Conservation (phyloP, 2,888 invertebrate species). For the Hypsopygia costalis region DNA sequence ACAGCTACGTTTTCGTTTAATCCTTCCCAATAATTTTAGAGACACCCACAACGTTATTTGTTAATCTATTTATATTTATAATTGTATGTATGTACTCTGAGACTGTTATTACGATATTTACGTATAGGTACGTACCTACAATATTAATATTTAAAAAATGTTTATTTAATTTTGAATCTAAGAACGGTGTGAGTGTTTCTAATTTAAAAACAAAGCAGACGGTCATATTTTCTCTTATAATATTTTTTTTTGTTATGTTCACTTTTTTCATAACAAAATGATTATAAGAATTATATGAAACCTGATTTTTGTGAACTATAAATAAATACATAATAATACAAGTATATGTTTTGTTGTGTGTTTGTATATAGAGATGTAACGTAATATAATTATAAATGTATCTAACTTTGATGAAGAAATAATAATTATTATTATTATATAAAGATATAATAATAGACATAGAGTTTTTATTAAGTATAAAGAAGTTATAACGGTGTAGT, state of each 20-base stretch:
- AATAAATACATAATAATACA: constrained; percentile 32
- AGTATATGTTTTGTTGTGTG: constrained; percentile 40
- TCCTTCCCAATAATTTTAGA: constrained; percentile 34
- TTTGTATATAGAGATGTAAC: constrained; percentile 47
- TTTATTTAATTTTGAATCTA: constrained; percentile 75
- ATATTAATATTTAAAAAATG: constrained; percentile 61
- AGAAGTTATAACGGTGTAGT: constrained; percentile 68
- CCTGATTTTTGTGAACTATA: constrained; percentile 23
- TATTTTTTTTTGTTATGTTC: constrained; percentile 29
- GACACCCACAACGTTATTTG: constrained; percentile 52
- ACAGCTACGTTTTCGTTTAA: constrained; percentile 58
- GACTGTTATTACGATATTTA: constrained; percentile 68
- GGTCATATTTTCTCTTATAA: constrained; percentile 1
- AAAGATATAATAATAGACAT: constrained; percentile 77
- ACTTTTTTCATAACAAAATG: constrained; percentile 29
- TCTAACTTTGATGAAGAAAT: constrained; percentile 74
- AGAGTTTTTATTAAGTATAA: constrained; percentile 80
- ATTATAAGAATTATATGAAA: constrained; percentile 32
- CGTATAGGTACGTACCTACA: constrained; percentile 77
- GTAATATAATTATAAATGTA: constrained; percentile 71
- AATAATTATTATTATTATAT: constrained; percentile 76
- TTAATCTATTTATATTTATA: constrained; percentile 78
- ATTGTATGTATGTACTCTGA: constrained; percentile 79
- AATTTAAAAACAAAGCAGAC: constrained; percentile 23
- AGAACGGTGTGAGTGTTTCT: constrained; percentile 51